phyloP scores from a whole-genome alignment of 2,888 invertebrate species.

The Digitonthophagus gazella region DNA sequence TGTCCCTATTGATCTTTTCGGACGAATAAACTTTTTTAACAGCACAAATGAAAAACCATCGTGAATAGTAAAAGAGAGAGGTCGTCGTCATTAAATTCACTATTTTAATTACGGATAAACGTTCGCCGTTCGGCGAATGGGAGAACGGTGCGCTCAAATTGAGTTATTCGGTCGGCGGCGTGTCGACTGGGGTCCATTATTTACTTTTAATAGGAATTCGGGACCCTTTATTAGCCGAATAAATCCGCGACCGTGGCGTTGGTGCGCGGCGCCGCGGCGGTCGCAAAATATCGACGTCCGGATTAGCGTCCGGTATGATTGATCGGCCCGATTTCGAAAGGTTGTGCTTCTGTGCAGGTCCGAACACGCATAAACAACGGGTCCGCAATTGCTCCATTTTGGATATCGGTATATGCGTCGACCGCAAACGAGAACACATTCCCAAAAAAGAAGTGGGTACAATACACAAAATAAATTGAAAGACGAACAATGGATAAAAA shows the following conservation, averaged over 20 bases:
- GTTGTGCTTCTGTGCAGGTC: neutral
- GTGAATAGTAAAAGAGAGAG: too few relatives aligned
- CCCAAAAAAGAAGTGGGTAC: neutral
- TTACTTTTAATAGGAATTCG: slow-evolving; percentile 51
- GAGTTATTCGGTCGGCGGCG: slow-evolving; percentile 48
- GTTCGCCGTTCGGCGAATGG: neutral
- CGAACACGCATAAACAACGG: neutral
- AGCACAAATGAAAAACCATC: neutral
- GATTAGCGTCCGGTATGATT: neutral
- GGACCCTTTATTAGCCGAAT: slow-evolving; percentile 45
- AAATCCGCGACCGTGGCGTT: slow-evolving; percentile 37
- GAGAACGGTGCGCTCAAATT: slow-evolving; percentile 28
- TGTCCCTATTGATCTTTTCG: too few relatives aligned
- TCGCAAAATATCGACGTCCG: neutral
- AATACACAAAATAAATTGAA: neutral
- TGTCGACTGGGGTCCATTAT: slow-evolving; percentile 45
- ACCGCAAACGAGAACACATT: neutral
- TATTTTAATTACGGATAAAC: neutral
- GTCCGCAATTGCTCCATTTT: neutral
- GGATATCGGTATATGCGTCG: neutral
- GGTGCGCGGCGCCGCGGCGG: slow-evolving; percentile 22
- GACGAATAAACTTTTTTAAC: too few relatives aligned
- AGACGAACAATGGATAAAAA: neutral
- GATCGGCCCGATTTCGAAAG: neutral
- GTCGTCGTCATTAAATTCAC: neutral